Evolutionary conservation across 1,140 invertebrate species (phyloP).

Genomic region (Globodera ellingtonae): DNA sequence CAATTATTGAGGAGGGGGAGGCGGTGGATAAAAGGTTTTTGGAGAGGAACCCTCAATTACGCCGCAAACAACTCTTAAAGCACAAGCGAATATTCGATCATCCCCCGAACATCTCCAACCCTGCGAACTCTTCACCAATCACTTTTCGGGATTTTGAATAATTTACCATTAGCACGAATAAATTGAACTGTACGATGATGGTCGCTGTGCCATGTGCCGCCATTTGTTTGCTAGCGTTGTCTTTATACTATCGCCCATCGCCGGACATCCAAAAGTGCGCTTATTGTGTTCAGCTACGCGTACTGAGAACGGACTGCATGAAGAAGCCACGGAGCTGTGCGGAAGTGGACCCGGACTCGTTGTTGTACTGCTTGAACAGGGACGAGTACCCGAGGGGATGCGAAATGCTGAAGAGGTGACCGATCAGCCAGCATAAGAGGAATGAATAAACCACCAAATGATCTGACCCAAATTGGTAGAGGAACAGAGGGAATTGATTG

Average conservation of each 20-base stretch:
- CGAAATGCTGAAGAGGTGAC: constrained; percentile 12
- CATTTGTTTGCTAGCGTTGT: constrained; percentile 14
- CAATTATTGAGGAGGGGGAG: too few species aligned
- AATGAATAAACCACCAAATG: too few species aligned
- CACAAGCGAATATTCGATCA: too few species aligned
- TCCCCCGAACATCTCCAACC: too few species aligned
- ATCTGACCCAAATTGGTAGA: too few species aligned
- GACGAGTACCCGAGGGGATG: constrained; percentile 21
- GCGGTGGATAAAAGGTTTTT: too few species aligned
- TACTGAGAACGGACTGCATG: not conserved
- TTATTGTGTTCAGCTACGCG: constrained; percentile 12
- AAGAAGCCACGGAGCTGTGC: constrained; percentile 10
- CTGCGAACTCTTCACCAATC: too few species aligned
- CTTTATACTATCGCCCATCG: constrained; percentile 18
- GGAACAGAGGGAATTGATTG: not conserved
- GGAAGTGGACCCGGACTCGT: constrained; percentile 28
- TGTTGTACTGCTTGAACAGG: constrained; percentile 19
- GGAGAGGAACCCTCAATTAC: too few species aligned
- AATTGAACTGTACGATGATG: not conserved
- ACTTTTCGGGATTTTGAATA: too few species aligned
- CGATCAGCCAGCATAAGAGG: not conserved
- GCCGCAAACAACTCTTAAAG: too few species aligned
- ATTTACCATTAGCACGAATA: too few species aligned
- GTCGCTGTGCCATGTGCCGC: not conserved
- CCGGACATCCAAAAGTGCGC: constrained; percentile 28